These are phyloP conservation scores for Nyleta sp. DNA, from an alignment of 2,888 invertebrate species.

Conservation along the genomic window DNA sequence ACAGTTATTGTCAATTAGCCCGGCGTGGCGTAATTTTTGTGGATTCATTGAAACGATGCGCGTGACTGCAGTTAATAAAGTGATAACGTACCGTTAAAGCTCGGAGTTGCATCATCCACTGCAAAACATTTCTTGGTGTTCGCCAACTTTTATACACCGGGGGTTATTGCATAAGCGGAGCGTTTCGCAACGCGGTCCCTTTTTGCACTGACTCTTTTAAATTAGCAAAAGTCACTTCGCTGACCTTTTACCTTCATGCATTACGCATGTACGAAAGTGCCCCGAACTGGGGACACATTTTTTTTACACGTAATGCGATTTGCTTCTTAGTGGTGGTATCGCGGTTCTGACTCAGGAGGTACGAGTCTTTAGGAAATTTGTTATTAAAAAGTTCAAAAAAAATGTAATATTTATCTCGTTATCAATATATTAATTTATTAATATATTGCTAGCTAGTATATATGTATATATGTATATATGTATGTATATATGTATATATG, in stretches of 20 bases:
- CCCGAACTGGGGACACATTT: no score
- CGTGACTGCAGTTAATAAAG: constrained; percentile 38
- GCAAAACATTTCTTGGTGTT: constrained; percentile 35
- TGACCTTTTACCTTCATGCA: constrained; percentile 26
- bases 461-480: no score
- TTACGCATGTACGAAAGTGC: constrained; percentile 9
- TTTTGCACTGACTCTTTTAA: constrained; percentile 27
- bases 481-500: no score
- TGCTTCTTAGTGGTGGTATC: no score
- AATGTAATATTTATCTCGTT: no score
- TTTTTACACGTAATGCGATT: no score
- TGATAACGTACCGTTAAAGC: constrained; percentile 43
- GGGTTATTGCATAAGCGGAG: constrained; percentile 40
- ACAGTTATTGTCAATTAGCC: constrained; percentile 17
- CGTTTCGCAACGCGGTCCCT: constrained; percentile 31
- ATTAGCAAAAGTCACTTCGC: constrained; percentile 37
- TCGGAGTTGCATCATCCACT: constrained; percentile 33
- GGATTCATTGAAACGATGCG: constrained; percentile 15
- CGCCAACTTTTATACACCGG: constrained; percentile 40
- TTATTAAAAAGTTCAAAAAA: no score
- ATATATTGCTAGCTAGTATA: no score
- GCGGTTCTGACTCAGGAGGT: no score
- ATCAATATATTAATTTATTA: no score
- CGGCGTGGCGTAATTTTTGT: constrained; percentile 5
- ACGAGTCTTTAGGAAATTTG: no score